phyloP scores from a whole-genome alignment of 1,140 invertebrate genomes.

The Drosophila micromelanica region DNA sequence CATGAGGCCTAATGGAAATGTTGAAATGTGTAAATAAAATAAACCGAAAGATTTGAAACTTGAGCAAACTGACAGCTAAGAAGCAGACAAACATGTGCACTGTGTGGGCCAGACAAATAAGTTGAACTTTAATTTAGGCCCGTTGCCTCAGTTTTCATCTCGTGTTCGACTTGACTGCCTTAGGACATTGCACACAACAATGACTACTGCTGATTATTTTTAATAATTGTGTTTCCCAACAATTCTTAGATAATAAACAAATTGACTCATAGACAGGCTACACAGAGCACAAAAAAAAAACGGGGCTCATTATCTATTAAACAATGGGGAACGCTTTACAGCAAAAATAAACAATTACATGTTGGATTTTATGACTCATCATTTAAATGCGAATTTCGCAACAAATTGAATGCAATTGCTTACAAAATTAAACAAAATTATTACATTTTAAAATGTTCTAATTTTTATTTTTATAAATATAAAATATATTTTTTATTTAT shows the following conservation, averaged over 20 bases:
- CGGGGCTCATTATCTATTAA: slow-evolving; percentile 2
- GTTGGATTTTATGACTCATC: slow-evolving; percentile 6
- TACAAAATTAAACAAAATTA: too few relatives aligned
- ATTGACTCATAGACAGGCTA: slow-evolving; percentile 24
- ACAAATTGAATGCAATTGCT: neutral
- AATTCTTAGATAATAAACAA: slow-evolving; percentile 32
- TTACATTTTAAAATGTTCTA: too few relatives aligned
- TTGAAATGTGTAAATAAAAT: slow-evolving; percentile 65
- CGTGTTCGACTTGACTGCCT: neutral
- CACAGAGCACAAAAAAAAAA: neutral
- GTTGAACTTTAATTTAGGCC: slow-evolving; percentile 52
- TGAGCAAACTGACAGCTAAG: slow-evolving; percentile 8
- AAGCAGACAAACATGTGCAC: neutral
- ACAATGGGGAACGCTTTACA: slow-evolving; percentile 21
- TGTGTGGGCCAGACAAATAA: slow-evolving; percentile 38
- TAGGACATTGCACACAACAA: too few relatives aligned
- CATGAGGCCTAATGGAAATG: slow-evolving; percentile 72
- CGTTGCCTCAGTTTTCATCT: slow-evolving; percentile 54
- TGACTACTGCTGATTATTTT: slow-evolving; percentile 1
- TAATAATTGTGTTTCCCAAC: slow-evolving; percentile 32
- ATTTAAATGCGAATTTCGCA: slow-evolving; percentile 1
- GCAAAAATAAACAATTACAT: slow-evolving; percentile 3
- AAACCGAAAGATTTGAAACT: slow-evolving; percentile 26
- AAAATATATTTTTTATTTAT: too few relatives aligned
- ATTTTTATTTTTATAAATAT: too few relatives aligned